Conservation (phyloP, 2,888 invertebrate genomes). For the Ceraclea dissimilis region DNA sequence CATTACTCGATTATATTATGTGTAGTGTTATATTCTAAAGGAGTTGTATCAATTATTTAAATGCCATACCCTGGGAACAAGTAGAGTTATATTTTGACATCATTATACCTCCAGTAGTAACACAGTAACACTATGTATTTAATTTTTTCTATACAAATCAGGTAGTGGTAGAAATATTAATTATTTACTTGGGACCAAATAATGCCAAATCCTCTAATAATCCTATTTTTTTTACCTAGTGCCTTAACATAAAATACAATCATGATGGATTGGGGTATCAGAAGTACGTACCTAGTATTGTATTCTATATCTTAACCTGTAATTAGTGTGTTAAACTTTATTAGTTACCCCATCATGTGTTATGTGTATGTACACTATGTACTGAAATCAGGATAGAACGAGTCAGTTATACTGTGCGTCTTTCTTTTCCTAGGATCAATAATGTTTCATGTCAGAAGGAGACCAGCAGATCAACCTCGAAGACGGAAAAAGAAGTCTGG, state of each 20-base stretch:
- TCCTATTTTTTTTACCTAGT: neutral
- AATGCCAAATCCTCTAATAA: neutral
- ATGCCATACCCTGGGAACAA: too few species aligned
- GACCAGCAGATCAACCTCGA: constrained; percentile 86
- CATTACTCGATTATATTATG: too few species aligned
- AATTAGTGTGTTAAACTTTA: neutral
- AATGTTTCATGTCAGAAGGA: constrained; percentile 93
- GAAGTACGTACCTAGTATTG: constrained; percentile 49
- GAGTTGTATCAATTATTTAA: too few species aligned
- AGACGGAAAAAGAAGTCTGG: constrained; percentile 73
- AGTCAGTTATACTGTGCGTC: too few species aligned
- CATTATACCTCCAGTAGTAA: too few species aligned
- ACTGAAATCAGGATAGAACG: too few species aligned
- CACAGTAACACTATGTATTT: too few species aligned
- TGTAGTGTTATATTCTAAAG: too few species aligned
- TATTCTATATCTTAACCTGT: too few species aligned
- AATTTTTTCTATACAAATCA: too few species aligned
- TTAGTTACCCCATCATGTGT: neutral
- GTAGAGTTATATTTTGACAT: too few species aligned
- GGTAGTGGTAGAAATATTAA: neutral
- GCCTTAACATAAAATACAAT: constrained; percentile 21
- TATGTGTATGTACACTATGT: neutral
- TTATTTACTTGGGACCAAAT: constrained; percentile 3
- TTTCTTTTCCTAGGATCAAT: constrained; percentile 65
- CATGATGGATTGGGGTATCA: constrained; percentile 70